phyloP scores from a whole-genome alignment of 2,113 vertebrate genomes.

The Prietella phreatophila region DNA sequence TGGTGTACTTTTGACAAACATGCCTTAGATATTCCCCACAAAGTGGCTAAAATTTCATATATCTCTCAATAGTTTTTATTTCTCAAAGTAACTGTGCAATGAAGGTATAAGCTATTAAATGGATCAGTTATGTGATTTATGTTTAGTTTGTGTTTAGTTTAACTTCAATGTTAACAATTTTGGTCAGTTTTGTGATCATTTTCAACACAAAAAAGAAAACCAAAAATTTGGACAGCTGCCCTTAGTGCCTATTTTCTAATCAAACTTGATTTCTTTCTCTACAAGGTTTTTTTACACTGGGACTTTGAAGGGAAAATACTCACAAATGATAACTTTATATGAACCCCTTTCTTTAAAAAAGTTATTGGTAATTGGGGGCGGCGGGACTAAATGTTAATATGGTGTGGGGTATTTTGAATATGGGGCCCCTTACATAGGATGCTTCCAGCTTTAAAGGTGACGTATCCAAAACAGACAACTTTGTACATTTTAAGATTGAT shows the following conservation, averaged over 20 bases:
- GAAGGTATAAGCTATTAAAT: conserved; percentile 61
- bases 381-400: background rate
- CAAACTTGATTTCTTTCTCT: conserved; percentile 49
- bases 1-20: background rate
- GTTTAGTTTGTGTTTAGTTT: conserved; percentile 28
- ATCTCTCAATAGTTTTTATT: background rate
- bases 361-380: background rate
- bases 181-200: conserved; percentile 26
- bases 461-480: background rate
- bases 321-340: conserved; percentile 42
- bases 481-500: background rate
- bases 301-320: conserved; percentile 70
- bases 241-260: conserved; percentile 80
- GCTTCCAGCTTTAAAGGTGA: background rate
- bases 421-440: background rate
- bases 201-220: conserved; percentile 54
- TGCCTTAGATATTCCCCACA: background rate
- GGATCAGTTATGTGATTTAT: conserved; percentile 63
- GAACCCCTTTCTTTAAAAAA: conserved; percentile 44
- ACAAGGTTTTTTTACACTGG: conserved; percentile 48
- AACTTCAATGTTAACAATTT: conserved; percentile 23
- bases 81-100: conserved; percentile 62
- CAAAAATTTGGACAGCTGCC: conserved; percentile 62
- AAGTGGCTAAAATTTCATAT: background rate
- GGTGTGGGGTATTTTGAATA: background rate